phyloP scores from a whole-genome alignment of 2,113 vertebrate species.

The Elachura formosa region DNA sequence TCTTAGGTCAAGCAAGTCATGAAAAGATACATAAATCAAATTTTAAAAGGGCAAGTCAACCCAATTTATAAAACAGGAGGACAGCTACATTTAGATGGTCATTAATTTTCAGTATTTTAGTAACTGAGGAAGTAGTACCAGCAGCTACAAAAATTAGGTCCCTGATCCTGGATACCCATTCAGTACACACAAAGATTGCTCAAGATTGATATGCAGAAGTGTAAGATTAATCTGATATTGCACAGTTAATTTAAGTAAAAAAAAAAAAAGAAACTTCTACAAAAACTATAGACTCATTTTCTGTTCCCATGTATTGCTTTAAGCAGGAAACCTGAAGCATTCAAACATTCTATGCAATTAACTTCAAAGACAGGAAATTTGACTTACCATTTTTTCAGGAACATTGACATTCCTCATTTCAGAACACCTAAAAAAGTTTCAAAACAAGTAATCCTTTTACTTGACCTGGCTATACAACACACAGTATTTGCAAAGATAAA shows the following conservation, averaged over 20 bases:
- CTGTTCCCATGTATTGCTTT: background rate
- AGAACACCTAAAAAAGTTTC: background rate
- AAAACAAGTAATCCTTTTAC: background rate
- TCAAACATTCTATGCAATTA: background rate
- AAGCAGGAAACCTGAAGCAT: background rate
- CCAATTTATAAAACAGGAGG: background rate
- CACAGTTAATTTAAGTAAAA: background rate
- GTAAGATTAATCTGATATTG: background rate
- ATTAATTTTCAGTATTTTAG: background rate
- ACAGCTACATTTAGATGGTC: background rate
- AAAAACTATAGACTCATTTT: background rate
- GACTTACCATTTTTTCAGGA: background rate
- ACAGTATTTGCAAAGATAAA: background rate
- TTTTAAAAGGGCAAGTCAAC: background rate
- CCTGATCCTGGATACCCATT: background rate
- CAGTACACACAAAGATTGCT: background rate
- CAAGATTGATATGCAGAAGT: fast-evolving
- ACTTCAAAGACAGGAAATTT: background rate
- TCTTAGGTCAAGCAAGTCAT: background rate
- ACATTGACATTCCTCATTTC: background rate
- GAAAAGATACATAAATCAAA: background rate
- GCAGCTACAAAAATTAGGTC: background rate
- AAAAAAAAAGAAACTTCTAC: background rate
- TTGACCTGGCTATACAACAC: background rate
- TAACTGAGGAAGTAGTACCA: background rate